Percentiles rank a stretch among this genome's conserved stretches.
phyloP scores from a whole-genome alignment of 2,797 vertebrate species.

The Potorous gilbertii region DNA sequence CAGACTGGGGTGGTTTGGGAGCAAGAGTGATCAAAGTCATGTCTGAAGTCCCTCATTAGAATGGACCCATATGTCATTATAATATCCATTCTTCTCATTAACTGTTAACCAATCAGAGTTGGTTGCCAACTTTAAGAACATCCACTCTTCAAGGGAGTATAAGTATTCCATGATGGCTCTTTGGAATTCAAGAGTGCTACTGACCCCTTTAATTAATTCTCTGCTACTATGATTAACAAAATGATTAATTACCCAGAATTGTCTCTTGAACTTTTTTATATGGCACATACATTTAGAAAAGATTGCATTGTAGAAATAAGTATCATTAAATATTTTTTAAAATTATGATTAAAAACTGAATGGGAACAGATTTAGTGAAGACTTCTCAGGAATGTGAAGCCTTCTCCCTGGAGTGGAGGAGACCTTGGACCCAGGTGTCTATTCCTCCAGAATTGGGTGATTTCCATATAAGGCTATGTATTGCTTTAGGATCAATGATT shows the following conservation, averaged over 20 bases:
- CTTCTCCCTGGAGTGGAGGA: too few relatives aligned
- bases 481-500: too few relatives aligned
- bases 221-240: not conserved
- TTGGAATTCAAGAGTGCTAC: not conserved
- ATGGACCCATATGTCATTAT: not conserved
- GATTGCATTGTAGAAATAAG: not conserved
- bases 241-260: not conserved
- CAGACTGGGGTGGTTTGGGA: not conserved
- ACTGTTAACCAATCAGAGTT: not conserved
- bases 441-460: too few relatives aligned
- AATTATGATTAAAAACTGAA: not conserved
- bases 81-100: not conserved
- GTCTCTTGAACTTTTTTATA: not conserved
- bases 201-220: not conserved
- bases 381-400: too few relatives aligned
- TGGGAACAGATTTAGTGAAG: not conserved
- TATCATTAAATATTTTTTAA: not conserved
- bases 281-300: not conserved
- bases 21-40: not conserved
- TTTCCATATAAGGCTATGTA: too few relatives aligned
- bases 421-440: too few relatives aligned
- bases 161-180: not conserved
- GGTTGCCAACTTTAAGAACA: not conserved
- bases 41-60: not conserved
- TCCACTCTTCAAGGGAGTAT: not conserved